A percentile compares a stretch with the other conserved stretches of the same genome.
These are phyloP conservation scores for Clavelina lepadiformis DNA, from an alignment of 23 tunicate species.

Conservation along the genomic window DNA sequence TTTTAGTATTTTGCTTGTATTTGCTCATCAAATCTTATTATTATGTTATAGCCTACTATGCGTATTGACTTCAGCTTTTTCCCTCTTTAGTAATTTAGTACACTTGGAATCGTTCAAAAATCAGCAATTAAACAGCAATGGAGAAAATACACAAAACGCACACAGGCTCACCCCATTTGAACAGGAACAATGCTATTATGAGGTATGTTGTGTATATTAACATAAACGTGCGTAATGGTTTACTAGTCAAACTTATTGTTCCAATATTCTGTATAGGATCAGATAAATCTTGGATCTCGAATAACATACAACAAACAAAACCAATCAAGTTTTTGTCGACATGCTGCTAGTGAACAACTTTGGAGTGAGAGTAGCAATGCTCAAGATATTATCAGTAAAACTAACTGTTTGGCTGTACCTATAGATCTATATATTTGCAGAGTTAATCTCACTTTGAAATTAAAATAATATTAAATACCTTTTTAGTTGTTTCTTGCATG, in stretches of 20 bases:
- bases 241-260: neutral
- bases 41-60: neutral
- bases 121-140: slow-evolving; percentile 18
- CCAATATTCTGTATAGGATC: slow-evolving; percentile 32
- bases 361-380: slow-evolving; percentile 32
- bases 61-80: no score
- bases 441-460: no score
- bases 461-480: no score
- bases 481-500: no score
- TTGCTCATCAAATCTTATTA: no score
- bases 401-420: no score
- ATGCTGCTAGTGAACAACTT: neutral
- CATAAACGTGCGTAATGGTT: neutral
- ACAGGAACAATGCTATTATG: slow-evolving; percentile 36
- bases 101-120: slow-evolving; percentile 33
- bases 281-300: slow-evolving; percentile 39
- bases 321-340: no score
- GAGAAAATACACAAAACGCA: no score
- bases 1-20: no score
- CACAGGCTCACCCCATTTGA: slow-evolving; percentile 15
- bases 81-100: slow-evolving; percentile 17
- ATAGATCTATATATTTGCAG: no score
- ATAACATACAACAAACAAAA: neutral
- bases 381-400: slow-evolving; percentile 3
- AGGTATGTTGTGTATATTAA: slow-evolving; percentile 3